Percentiles rank a stretch among this genome's conserved stretches.
Evolutionary conservation across 1,140 invertebrate species (phyloP).

Genomic region (Bilobella aurantiaca): DNA sequence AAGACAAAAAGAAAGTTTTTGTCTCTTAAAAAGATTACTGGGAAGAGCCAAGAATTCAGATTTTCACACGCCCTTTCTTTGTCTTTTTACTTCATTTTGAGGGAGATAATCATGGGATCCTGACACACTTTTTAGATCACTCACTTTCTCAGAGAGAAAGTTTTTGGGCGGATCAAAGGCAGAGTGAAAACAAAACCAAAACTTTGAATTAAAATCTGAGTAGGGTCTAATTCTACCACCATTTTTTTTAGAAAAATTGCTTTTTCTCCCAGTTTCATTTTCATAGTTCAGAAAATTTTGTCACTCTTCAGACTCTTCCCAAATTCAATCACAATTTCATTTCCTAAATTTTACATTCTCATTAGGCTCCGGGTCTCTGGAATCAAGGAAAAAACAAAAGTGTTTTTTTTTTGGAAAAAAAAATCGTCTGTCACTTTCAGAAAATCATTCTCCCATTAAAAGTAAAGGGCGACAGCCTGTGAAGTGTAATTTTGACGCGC

Average conservation of each 20-base stretch:
- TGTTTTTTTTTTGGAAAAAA: too few species aligned
- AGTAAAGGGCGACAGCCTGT: background rate
- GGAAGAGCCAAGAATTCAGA: background rate
- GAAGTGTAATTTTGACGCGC: background rate
- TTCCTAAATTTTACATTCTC: too few species aligned
- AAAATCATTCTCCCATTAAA: background rate
- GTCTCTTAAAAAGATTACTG: background rate
- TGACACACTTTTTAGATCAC: constrained; percentile 1
- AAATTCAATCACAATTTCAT: too few species aligned
- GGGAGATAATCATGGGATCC: background rate
- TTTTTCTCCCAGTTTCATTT: too few species aligned
- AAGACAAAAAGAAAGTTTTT: constrained; percentile 8
- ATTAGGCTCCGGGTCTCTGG: too few species aligned
- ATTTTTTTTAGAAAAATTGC: too few species aligned
- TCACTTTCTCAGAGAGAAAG: background rate
- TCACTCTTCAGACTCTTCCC: too few species aligned
- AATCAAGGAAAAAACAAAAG: too few species aligned
- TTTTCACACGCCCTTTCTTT: constrained; percentile 1
- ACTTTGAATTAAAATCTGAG: too few species aligned
- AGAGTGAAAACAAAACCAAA: background rate
- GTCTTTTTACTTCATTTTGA: background rate
- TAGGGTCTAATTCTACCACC: too few species aligned
- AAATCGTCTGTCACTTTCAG: too few species aligned
- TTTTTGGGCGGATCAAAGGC: background rate
- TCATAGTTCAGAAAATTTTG: too few species aligned